Evolutionary conservation across 2,113 vertebrate species (phyloP).

Genomic region (Prochilodus magdalenae): DNA sequence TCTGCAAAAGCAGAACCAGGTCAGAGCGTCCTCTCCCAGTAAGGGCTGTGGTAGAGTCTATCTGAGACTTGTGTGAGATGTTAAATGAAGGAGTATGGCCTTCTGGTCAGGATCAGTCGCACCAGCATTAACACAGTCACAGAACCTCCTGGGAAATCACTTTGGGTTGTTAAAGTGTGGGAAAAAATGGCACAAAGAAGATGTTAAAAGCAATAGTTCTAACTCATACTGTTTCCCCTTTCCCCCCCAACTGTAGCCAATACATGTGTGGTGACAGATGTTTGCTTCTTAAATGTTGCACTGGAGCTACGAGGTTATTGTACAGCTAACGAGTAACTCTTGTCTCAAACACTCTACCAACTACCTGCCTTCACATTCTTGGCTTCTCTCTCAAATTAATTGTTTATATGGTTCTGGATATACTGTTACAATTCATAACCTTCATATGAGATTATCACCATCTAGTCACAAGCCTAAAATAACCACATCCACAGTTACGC

Average conservation of each 20-base stretch:
- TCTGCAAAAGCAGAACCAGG: conserved; percentile 12
- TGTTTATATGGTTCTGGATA: no score
- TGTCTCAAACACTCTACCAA: no score
- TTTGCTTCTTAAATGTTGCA: not conserved
- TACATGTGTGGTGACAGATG: not conserved
- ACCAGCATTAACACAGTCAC: conserved; percentile 13
- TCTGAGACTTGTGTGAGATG: conserved; percentile 1
- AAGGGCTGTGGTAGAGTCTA: conserved; percentile 11
- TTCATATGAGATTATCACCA: no score
- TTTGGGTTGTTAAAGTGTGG: conserved; percentile 25
- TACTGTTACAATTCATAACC: no score
- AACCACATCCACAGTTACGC: no score
- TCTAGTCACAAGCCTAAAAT: no score
- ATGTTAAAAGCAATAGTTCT: not conserved
- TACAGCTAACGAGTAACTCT: not conserved
- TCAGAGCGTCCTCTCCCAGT: conserved; percentile 10
- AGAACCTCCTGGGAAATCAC: conserved; percentile 20
- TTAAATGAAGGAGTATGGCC: not conserved
- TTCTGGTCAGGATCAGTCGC: conserved; percentile 29
- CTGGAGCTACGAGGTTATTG: not conserved
- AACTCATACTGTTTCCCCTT: not conserved
- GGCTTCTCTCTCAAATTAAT: no score
- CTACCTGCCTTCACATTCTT: no score
- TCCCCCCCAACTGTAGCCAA: not conserved
- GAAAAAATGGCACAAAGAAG: not conserved